Percentiles rank a stretch among this genome's conserved stretches.
phyloP scores from a whole-genome alignment of 2,113 vertebrate species.

The Larimichthys polyactis region DNA sequence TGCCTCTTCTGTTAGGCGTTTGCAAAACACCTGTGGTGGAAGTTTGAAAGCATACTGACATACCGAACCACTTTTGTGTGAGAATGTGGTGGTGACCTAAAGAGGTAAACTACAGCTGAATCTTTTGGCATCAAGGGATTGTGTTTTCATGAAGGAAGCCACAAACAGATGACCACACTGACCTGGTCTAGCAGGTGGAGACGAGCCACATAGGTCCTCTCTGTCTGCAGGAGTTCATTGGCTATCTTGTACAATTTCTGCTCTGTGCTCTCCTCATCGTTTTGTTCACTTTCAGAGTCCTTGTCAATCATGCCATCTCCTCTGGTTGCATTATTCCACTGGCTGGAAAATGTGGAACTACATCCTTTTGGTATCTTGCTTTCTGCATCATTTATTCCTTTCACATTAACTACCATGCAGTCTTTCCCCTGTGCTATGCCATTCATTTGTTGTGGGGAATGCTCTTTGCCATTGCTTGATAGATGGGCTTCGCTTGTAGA shows the following conservation, averaged over 20 bases:
- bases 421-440: not conserved
- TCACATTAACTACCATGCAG: not conserved
- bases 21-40: slow-evolving; percentile 86
- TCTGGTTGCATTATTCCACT: slow-evolving; percentile 17
- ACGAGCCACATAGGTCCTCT: slow-evolving; percentile 88
- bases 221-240: slow-evolving; percentile 89
- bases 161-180: not conserved
- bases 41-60: not conserved
- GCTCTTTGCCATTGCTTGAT: not conserved
- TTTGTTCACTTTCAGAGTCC: not conserved
- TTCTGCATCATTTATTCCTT: not conserved
- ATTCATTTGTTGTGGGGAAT: not conserved
- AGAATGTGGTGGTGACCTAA: not conserved
- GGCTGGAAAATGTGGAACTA: slow-evolving; percentile 43
- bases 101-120: not conserved
- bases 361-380: not conserved
- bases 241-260: slow-evolving; percentile 86
- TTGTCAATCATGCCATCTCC: not conserved
- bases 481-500: not conserved
- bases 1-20: slow-evolving; percentile 87
- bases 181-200: slow-evolving; percentile 92
- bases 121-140: not conserved
- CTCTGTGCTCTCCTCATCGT: slow-evolving; percentile 58
- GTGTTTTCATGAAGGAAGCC: not conserved
- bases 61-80: not conserved